These are phyloP conservation scores for Alitta virens DNA, from an alignment of 2,888 invertebrate species.

Conservation along the genomic window DNA sequence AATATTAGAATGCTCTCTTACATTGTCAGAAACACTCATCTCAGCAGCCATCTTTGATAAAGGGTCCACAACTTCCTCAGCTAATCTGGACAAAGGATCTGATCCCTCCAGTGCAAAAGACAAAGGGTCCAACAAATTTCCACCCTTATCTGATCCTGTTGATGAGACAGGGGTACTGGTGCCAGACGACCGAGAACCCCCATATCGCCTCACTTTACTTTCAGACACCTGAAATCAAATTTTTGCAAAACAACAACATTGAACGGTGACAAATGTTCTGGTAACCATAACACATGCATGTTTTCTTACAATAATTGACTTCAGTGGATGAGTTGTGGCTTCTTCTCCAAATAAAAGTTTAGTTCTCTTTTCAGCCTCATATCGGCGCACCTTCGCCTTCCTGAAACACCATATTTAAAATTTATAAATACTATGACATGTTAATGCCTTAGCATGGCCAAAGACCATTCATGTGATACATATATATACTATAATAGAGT, in stretches of 20 bases:
- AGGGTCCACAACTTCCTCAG: slow-evolving; percentile 63
- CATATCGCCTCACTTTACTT: slow-evolving; percentile 14
- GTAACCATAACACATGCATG: background rate
- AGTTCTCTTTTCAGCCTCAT: slow-evolving; percentile 39
- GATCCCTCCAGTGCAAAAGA: slow-evolving; percentile 66
- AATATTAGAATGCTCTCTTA: too few species aligned
- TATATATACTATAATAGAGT: too few species aligned
- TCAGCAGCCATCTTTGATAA: slow-evolving; percentile 41
- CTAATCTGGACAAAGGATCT: slow-evolving; percentile 74
- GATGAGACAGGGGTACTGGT: background rate
- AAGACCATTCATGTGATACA: too few species aligned
- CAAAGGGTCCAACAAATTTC: slow-evolving; percentile 35
- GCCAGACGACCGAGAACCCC: slow-evolving; percentile 3
- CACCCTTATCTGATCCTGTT: background rate
- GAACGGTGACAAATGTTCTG: background rate
- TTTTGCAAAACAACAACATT: background rate
- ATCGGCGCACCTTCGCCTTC: slow-evolving; percentile 42
- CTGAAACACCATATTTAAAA: too few species aligned
- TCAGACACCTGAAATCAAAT: background rate
- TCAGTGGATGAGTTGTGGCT: slow-evolving; percentile 51
- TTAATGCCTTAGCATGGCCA: too few species aligned
- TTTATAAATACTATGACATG: too few species aligned
- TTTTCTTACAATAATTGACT: slow-evolving; percentile 39
- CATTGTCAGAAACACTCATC: background rate
- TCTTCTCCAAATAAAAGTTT: slow-evolving; percentile 32